These are phyloP conservation scores for Nesidiocoris tenuis DNA, from an alignment of 2,888 invertebrate genomes.

Conservation along the genomic window DNA sequence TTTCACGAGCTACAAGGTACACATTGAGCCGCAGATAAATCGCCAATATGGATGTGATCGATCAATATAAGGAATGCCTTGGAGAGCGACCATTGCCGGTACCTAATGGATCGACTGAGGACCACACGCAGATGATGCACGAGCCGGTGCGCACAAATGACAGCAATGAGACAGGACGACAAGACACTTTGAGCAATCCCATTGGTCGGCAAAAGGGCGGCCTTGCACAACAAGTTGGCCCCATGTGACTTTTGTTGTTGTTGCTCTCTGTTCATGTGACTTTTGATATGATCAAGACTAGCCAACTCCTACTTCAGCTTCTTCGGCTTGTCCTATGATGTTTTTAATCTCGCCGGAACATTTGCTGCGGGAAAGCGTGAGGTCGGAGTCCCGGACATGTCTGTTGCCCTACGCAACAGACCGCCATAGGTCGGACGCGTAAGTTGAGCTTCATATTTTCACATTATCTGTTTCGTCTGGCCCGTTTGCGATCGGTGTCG, in stretches of 20 bases:
- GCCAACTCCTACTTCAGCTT: background rate
- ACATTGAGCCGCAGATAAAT: slow-evolving; percentile 22
- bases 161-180: slow-evolving; percentile 41
- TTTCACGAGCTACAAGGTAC: no score
- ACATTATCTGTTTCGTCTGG: no score
- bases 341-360: slow-evolving; percentile 13
- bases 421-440: background rate
- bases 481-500: background rate
- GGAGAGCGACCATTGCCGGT: slow-evolving; percentile 1
- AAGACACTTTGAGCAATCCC: slow-evolving; percentile 31
- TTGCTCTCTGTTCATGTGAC: no score
- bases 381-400: slow-evolving; percentile 8
- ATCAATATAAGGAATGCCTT: slow-evolving; percentile 20
- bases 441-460: background rate
- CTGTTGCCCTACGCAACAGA: background rate
- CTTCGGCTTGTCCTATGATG: background rate
- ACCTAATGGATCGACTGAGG: slow-evolving; percentile 29
- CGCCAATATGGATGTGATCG: slow-evolving; percentile 35
- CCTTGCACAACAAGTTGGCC: slow-evolving; percentile 24
- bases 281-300: slow-evolving; percentile 33
- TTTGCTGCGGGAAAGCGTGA: slow-evolving; percentile 16
- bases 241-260: no score
- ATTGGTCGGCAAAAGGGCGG: slow-evolving; percentile 22
- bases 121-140: slow-evolving; percentile 41
- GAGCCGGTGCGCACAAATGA: slow-evolving; percentile 35